Conservation (phyloP, 2,888 invertebrate species). For the Thyatira batis region DNA sequence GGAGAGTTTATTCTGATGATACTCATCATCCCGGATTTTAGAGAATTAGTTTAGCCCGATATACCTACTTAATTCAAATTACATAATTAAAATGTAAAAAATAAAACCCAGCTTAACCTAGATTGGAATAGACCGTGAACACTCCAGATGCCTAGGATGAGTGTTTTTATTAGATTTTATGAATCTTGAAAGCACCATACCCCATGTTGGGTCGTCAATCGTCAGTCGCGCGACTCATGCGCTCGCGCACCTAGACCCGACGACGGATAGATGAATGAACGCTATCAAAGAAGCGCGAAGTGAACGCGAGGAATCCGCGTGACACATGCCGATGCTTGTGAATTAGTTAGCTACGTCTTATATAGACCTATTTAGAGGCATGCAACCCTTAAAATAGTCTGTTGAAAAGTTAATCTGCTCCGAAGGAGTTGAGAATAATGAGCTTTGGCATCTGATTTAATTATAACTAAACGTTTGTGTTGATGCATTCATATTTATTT, state of each 20-base stretch:
- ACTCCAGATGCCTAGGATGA: neutral
- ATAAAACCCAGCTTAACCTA: too few species aligned
- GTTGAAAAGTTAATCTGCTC: neutral
- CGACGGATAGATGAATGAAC: slow-evolving; percentile 70
- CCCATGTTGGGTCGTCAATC: slow-evolving; percentile 40
- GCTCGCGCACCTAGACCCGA: slow-evolving; percentile 34
- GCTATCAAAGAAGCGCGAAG: slow-evolving; percentile 31
- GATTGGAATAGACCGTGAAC: neutral
- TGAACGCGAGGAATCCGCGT: slow-evolving; percentile 33
- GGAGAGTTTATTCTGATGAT: too few species aligned
- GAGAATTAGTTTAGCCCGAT: too few species aligned
- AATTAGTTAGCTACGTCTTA: neutral
- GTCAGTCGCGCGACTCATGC: slow-evolving; percentile 32
- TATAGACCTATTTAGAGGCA: neutral
- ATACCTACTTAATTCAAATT: too few species aligned
- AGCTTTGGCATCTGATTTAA: neutral
- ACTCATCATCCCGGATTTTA: too few species aligned
- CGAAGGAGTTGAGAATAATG: neutral
- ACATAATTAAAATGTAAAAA: too few species aligned
- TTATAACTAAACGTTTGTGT: neutral
- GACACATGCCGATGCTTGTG: slow-evolving; percentile 14
- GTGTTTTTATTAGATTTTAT: neutral
- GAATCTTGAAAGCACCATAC: slow-evolving; percentile 9
- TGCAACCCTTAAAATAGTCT: neutral
- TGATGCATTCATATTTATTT: neutral